A percentile compares a stretch with the other conserved stretches of the same genome.
Evolutionary conservation across 2,113 vertebrate species (phyloP).

Genomic region (Rostratula benghalensis): DNA sequence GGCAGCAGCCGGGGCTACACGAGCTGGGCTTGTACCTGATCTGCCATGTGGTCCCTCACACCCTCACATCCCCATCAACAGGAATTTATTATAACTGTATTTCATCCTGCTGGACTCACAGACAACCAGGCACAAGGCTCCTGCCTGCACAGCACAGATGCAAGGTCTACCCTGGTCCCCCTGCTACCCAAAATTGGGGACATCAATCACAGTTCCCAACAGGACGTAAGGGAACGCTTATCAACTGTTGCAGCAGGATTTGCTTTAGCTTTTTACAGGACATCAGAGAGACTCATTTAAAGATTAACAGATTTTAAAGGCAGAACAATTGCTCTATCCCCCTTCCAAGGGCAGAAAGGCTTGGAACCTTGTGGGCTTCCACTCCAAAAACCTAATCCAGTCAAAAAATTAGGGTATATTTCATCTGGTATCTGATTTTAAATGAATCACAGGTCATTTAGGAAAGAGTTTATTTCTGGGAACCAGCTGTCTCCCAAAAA

Average conservation of each 20-base stretch:
- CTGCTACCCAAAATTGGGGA: not conserved
- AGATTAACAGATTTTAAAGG: not conserved
- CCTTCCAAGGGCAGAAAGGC: not conserved
- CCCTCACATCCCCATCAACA: not conserved
- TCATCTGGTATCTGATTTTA: not conserved
- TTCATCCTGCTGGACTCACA: not conserved
- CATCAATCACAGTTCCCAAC: not conserved
- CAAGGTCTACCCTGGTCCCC: not conserved
- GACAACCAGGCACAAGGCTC: fast-evolving
- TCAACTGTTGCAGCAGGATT: not conserved
- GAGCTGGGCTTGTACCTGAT: not conserved
- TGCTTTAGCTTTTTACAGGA: conserved; percentile 4
- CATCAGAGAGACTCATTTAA: not conserved
- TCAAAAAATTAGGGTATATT: not conserved
- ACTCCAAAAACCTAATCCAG: not conserved
- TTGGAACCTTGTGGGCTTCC: not conserved
- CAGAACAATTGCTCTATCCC: not conserved
- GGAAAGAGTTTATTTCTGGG: conserved; percentile 34
- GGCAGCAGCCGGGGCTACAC: not conserved
- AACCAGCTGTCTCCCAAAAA: conserved; percentile 35
- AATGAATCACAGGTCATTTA: not conserved
- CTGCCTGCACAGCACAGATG: not conserved
- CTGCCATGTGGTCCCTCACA: fast-evolving
- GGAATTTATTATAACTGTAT: not conserved
- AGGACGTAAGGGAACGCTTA: not conserved